Conservation (phyloP, 2,113 vertebrate genomes). For the Phylloscopus whistleri region DNA sequence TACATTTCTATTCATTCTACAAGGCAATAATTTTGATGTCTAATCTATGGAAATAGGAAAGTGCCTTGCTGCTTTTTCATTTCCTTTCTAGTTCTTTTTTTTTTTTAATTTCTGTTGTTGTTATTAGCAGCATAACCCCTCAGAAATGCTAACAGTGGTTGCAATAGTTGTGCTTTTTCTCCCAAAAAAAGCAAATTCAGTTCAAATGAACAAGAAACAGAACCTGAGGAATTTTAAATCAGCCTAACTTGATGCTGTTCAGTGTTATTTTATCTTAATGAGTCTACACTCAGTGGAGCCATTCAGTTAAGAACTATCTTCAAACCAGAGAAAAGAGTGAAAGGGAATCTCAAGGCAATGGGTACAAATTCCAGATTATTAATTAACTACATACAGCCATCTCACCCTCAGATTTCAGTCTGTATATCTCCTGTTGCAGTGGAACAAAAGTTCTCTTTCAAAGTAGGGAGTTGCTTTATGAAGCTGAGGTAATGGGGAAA, state of each 20-base stretch:
- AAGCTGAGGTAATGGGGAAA: not conserved
- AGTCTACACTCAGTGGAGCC: not conserved
- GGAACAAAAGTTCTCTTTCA: not conserved
- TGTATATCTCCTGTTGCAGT: not conserved
- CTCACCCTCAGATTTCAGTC: not conserved
- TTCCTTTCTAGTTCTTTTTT: not conserved
- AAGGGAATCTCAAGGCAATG: not conserved
- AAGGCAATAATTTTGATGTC: not conserved
- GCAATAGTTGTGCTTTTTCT: not conserved
- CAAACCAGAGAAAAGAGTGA: not conserved
- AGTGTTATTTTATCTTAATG: not conserved
- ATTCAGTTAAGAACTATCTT: not conserved
- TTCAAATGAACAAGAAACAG: not conserved
- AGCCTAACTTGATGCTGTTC: not conserved
- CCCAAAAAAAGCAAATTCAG: not conserved
- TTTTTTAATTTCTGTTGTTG: not conserved
- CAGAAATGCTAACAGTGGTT: not conserved
- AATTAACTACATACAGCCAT: not conserved
- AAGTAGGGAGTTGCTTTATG: not conserved
- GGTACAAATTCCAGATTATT: not conserved
- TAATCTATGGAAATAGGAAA: not conserved
- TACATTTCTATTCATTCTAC: not conserved
- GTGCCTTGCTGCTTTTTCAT: not conserved
- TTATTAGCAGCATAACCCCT: not conserved
- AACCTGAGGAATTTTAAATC: not conserved